phyloP scores from a whole-genome alignment of 64 coral and sea anemone species.

The Actinia tenebrosa region DNA sequence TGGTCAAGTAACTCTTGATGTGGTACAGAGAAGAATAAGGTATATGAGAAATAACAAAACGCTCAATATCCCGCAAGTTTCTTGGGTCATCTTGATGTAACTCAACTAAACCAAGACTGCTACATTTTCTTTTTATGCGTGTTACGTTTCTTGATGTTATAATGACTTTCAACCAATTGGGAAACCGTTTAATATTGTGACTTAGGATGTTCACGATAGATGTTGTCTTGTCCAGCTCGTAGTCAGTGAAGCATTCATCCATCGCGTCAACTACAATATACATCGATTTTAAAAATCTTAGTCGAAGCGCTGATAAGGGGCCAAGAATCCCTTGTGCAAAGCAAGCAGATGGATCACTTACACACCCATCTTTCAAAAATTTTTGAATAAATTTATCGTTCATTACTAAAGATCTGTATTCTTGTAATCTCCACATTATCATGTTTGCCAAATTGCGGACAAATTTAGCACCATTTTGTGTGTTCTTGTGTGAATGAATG shows the following conservation, averaged over 20 bases:
- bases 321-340: constrained; percentile 65
- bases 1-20: neutral
- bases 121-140: constrained; percentile 5
- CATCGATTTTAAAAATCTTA: neutral
- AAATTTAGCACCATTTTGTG: constrained; percentile 59
- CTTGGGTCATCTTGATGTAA: constrained; percentile 28
- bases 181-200: constrained; percentile 45
- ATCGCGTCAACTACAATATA: constrained; percentile 84
- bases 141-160: constrained; percentile 64
- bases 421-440: constrained; percentile 42
- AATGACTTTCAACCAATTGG: constrained; percentile 84
- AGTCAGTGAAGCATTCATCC: constrained; percentile 68
- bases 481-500: constrained; percentile 65
- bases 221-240: neutral
- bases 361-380: constrained; percentile 42
- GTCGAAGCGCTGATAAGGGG: constrained; percentile 46
- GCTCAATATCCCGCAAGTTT: constrained; percentile 57
- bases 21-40: neutral
- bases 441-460: constrained; percentile 82
- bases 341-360: constrained; percentile 64
- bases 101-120: constrained; percentile 35
- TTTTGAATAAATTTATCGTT: constrained; percentile 41
- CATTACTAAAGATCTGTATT: constrained; percentile 36
- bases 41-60: neutral
- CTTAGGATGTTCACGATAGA: constrained; percentile 54